Percentiles rank a stretch among this genome's conserved stretches.
phyloP scores from a whole-genome alignment of 2,113 vertebrate species.

The Tyrannus savana region DNA sequence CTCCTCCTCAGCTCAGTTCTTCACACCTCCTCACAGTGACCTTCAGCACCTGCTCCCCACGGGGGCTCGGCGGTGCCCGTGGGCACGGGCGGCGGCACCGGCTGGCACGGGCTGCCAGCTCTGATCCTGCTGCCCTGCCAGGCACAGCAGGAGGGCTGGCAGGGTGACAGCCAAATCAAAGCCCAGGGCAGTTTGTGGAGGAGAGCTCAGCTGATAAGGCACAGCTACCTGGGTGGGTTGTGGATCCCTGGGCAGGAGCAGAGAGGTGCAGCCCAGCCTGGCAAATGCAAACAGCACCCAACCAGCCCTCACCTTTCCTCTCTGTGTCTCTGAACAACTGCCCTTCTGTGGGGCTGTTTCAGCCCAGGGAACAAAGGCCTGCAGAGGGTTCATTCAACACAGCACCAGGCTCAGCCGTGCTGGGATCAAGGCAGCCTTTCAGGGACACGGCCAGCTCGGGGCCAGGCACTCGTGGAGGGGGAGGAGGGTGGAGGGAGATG shows the following conservation, averaged over 20 bases:
- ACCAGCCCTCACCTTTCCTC: not conserved
- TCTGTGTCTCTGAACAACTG: not conserved
- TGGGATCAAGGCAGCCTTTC: not conserved
- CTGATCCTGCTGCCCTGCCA: not conserved
- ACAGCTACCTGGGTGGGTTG: not conserved
- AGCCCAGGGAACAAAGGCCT: not conserved
- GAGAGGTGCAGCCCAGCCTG: not conserved
- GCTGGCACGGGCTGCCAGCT: not conserved
- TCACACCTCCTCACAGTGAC: not conserved
- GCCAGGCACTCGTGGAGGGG: rapidly evolving
- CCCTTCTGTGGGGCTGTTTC: not conserved
- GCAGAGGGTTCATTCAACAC: not conserved
- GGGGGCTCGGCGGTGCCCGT: not conserved
- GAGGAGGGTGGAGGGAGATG: not conserved
- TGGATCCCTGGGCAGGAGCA: not conserved
- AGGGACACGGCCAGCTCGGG: not conserved
- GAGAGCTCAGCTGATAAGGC: not conserved
- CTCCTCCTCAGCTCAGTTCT: not conserved
- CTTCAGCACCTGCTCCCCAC: not conserved
- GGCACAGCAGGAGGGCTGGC: not conserved
- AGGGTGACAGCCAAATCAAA: not conserved
- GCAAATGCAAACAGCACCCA: not conserved
- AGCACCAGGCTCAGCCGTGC: not conserved
- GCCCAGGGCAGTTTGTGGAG: not conserved
- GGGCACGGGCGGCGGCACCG: not conserved